Evolutionary conservation across 2,797 vertebrate genomes (phyloP).

Genomic region (Pipistrellus pygmaeus): DNA sequence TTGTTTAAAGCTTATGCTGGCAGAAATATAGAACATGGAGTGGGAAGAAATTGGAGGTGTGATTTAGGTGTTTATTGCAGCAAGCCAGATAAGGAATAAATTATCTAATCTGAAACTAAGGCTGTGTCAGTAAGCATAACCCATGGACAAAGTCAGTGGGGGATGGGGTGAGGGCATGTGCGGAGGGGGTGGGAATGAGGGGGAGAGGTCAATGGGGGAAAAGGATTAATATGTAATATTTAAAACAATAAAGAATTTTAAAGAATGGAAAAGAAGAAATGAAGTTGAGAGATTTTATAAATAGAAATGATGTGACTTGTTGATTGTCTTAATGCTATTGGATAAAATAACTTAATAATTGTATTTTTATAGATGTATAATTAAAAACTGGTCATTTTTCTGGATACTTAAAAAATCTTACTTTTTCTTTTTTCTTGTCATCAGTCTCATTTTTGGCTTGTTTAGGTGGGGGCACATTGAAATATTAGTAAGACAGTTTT

Average conservation of each 20-base stretch:
- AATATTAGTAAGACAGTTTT: slow-evolving; percentile 49
- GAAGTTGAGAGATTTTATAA: slow-evolving; percentile 9
- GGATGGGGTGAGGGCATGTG: too few species aligned
- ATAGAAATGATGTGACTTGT: not conserved
- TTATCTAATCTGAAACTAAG: slow-evolving; percentile 1
- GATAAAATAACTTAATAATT: not conserved
- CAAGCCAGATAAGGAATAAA: slow-evolving; percentile 1
- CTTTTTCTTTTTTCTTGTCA: not conserved
- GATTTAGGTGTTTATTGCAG: slow-evolving; percentile 49
- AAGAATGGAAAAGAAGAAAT: not conserved
- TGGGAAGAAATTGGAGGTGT: slow-evolving; percentile 36
- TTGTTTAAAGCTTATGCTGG: not conserved
- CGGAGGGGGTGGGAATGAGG: too few species aligned
- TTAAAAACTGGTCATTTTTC: not conserved
- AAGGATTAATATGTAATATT: too few species aligned
- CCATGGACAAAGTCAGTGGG: too few species aligned
- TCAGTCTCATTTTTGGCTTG: not conserved
- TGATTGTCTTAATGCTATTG: not conserved
- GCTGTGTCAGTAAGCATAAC: not conserved
- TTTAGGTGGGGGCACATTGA: not conserved
- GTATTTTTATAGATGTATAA: not conserved
- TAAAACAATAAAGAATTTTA: too few species aligned
- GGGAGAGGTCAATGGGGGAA: too few species aligned
- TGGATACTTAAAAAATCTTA: not conserved
- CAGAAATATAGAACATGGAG: not conserved